These are phyloP conservation scores for Thinocorus orbignyianus DNA, from an alignment of 2,113 vertebrate species.

Conservation along the genomic window DNA sequence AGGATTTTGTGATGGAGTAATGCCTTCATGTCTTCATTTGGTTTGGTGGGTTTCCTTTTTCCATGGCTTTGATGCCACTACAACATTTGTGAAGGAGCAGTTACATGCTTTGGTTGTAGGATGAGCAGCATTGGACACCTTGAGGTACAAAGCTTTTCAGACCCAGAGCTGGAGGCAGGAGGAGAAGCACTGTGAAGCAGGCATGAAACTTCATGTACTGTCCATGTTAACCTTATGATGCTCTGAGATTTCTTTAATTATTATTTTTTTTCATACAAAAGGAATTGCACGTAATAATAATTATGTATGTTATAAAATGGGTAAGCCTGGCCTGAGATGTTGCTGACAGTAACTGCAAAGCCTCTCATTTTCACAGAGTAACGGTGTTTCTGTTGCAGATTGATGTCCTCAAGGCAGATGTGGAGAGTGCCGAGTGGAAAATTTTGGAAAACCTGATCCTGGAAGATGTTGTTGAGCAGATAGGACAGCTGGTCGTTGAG, in stretches of 20 bases:
- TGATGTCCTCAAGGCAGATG: conserved; percentile 90
- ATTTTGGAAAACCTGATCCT: conserved; percentile 93
- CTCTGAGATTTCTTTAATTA: not conserved
- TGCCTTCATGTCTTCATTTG: not conserved
- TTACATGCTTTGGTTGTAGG: not conserved
- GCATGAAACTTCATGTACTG: accelerated
- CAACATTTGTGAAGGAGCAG: not conserved
- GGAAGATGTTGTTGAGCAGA: conserved; percentile 86
- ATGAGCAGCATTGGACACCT: not conserved
- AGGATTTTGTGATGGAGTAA: not conserved
- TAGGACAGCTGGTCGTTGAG: conserved; percentile 91
- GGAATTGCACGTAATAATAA: not conserved
- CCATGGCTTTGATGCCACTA: not conserved
- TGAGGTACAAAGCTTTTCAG: not conserved
- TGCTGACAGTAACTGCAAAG: not conserved
- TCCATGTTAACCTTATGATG: not conserved
- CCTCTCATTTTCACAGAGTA: not conserved
- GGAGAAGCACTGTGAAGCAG: not conserved
- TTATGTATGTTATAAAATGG: not conserved
- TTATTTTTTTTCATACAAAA: not conserved
- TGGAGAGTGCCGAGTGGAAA: conserved; percentile 98
- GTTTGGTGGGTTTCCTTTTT: not conserved
- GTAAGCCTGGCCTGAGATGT: not conserved
- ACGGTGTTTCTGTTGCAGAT: conserved; percentile 76
- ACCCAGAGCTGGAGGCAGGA: not conserved